Evolutionary conservation across 1,140 invertebrate genomes (phyloP), one percentile per base, ranked within the genome.

Genomic region (Drosophila willistoni): DNA sequence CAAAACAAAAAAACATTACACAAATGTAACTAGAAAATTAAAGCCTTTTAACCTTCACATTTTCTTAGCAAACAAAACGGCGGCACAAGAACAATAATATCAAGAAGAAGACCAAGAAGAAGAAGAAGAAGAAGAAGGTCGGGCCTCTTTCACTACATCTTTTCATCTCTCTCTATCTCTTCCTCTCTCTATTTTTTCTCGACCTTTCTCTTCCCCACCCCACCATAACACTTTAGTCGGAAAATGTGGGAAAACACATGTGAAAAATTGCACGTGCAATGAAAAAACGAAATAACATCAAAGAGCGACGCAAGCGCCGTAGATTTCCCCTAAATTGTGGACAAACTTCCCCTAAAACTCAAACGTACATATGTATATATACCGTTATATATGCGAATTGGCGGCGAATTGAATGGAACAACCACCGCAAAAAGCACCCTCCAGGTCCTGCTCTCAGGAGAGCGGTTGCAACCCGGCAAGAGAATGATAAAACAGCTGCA

Each of bases 231-330:
- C 51, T 17, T 7, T 14, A 19, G 72, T 60, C 72, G 73, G 64
- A 59, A 42, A 76, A 72, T 47, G 22, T 22, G 54, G 51, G 39
- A 59, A 64, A 76, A 69, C 59, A 77, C 75, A 77, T 77, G 75
- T 62, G 75, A 71, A 77, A 71, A 66, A 42, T 77, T 70, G 73
- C 73, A 77, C 73, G 73, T 77, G 73, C 72, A 68, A 54, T 41
- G 36, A 34, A 33, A 54, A 51, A 54, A 12, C 3, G 51, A 73
- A 51, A 57, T 12, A 36, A 1, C n/a, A 29, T 1, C 3, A 56
- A 29, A 57, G 55, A 57, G 42, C 14, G n/a, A 42, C 73, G 73
- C 73, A 69, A 29, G 66, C 73, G 59, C 51, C 73, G 51, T 42
- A 22, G 44, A 56, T 55, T 73, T 71, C 61, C 59, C 68, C 68